Conservation (phyloP, 1,140 invertebrate genomes). For the Eurosta solidaginis region DNA sequence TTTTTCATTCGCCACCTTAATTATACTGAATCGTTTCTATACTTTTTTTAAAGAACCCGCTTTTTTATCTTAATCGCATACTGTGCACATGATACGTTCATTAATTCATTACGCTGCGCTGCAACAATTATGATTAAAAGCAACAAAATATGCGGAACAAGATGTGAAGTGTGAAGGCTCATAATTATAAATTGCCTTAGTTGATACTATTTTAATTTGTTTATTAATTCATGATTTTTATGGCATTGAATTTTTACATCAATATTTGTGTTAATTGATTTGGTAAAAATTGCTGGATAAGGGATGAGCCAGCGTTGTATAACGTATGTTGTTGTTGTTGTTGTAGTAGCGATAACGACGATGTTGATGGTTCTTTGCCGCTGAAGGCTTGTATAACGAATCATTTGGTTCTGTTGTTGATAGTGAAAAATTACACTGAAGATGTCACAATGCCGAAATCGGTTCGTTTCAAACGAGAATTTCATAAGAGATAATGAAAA, state of each 20-base stretch:
- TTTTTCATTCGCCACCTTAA: too few species aligned
- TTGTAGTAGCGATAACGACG: too few species aligned
- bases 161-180: background rate
- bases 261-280: background rate
- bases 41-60: background rate
- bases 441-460: too few species aligned
- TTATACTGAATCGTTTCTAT: too few species aligned
- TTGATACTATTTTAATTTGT: constrained; percentile 6
- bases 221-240: background rate
- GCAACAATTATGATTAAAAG: background rate
- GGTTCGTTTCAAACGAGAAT: too few species aligned
- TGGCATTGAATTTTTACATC: background rate
- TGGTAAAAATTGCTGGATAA: background rate
- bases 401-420: too few species aligned
- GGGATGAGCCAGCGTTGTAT: too few species aligned
- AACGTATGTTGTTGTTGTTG: too few species aligned
- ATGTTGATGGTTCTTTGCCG: too few species aligned
- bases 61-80: background rate
- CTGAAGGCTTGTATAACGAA: too few species aligned
- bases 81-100: background rate
- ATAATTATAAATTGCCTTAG: background rate
- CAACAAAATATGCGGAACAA: background rate
- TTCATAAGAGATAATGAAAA: too few species aligned
- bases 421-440: too few species aligned
- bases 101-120: background rate